A percentile compares a stretch with the other conserved stretches of the same genome.
These are phyloP conservation scores for Cryptus viduatorius DNA, from an alignment of 2,888 invertebrate species.

Conservation along the genomic window DNA sequence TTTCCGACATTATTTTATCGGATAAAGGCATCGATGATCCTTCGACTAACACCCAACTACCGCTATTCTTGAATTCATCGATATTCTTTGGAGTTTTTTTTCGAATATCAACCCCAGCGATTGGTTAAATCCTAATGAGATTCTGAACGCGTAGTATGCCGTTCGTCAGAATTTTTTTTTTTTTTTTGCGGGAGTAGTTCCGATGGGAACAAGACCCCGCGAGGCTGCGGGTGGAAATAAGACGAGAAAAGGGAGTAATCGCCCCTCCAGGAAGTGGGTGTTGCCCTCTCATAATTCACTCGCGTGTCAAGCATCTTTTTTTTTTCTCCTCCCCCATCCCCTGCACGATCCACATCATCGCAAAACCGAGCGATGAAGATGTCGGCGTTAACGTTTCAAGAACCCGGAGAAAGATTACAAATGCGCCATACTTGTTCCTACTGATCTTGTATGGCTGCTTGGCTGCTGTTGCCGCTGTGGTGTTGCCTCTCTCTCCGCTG, in stretches of 20 bases:
- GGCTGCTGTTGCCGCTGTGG: conserved; percentile 15
- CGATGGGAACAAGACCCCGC: conserved; percentile 21
- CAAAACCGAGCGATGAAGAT: conserved; percentile 74
- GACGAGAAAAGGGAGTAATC: conserved; percentile 65
- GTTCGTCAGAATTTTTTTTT: background rate
- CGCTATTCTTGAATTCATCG: background rate
- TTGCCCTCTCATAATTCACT: conserved; percentile 80
- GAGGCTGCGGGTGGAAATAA: conserved; percentile 36
- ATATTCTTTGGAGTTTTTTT: background rate
- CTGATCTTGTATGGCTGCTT: background rate
- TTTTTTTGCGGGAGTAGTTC: background rate
- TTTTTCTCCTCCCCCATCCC: conserved; percentile 41
- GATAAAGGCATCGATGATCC: background rate
- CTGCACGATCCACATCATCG: conserved; percentile 67
- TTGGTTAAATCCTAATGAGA: conserved; percentile 21
- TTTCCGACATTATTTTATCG: background rate
- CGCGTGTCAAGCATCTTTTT: conserved; percentile 69
- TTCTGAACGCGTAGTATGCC: background rate
- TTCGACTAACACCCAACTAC: background rate
- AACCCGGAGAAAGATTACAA: conserved; percentile 76
- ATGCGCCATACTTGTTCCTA: conserved; percentile 64
- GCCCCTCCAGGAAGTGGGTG: conserved; percentile 79
- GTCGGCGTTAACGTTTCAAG: conserved; percentile 77
- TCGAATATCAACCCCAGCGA: background rate
- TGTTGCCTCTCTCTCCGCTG: background rate